Conservation (phyloP, 2,888 invertebrate species). For the Germaria angustata region DNA sequence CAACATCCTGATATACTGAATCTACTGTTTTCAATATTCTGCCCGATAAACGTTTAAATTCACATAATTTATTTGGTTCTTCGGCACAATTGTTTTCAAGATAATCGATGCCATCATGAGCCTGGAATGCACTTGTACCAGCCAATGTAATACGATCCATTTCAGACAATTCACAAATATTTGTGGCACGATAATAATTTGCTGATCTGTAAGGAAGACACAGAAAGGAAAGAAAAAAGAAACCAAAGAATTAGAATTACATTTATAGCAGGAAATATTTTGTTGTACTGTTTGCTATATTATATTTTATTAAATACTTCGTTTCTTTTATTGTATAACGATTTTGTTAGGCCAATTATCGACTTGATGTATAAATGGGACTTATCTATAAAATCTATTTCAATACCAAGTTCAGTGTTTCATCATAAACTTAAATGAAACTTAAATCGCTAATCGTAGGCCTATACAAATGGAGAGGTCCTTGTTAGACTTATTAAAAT, state of each 20-base stretch:
- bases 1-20: slow-evolving; percentile 93
- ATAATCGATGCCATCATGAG: slow-evolving; percentile 87
- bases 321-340: too few species aligned
- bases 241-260: slow-evolving; percentile 39
- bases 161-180: slow-evolving; percentile 92
- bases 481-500: too few species aligned
- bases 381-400: too few species aligned
- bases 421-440: too few species aligned
- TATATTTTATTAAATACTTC: not conserved
- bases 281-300: slow-evolving; percentile 2
- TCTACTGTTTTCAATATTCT: slow-evolving; percentile 95
- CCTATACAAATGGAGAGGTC: too few species aligned
- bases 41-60: slow-evolving; percentile 93
- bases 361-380: too few species aligned
- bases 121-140: slow-evolving; percentile 89
- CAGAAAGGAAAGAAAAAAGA: slow-evolving; percentile 5
- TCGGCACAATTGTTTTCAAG: slow-evolving; percentile 96
- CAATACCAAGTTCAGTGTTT: too few species aligned
- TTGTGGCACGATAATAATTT: slow-evolving; percentile 92
- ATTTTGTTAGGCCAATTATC: too few species aligned
- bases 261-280: slow-evolving; percentile 41
- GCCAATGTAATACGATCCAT: slow-evolving; percentile 95
- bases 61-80: slow-evolving; percentile 94
- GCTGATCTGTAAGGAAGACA: slow-evolving; percentile 86
- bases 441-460: too few species aligned